Evolutionary conservation across 2,888 invertebrate species (phyloP), one percentile per base, ranked within the genome.

Genomic region (Camptogramma bilineatum): DNA sequence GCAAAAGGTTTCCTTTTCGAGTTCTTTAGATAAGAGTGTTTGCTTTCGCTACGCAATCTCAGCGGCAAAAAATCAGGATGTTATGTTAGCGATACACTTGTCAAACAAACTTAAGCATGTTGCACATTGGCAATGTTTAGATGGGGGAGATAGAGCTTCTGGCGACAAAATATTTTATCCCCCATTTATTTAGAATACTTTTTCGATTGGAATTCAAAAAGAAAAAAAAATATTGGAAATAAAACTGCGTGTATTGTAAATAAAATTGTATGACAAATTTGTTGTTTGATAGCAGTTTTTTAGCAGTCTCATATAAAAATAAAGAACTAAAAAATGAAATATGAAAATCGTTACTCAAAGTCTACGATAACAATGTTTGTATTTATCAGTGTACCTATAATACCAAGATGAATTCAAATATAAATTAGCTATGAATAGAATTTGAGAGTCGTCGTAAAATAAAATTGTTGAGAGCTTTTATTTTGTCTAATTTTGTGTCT

Each of bases 41-140:
- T 86, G 85, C 82, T 83, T 78, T 76, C 77, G 73, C 80, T 73
- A 85, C 83, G 81, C 84, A 85, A 87, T 86, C 85, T 84, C 72
- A 82, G 81, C 74, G 75, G 79, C 82, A 83, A 87, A 86, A 87
- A 87, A 87, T 87, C 85, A 87, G 89, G 87, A 90, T 88, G 87
- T 84, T 80, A 74, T 73, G 88, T 88, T 87, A 89, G 82, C 64
- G 69, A 58, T 68, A 66, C 66, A 71, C 73, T 81, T 83, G 81
- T 83, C 83, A 78, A 69, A 75, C 71, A 71, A 75, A 62, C 52
- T 55, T 21, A 66, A 51, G 46, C 55, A 52, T 53, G 58, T 54
- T 39, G 24, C 61, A 39, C n/a, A 47, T 24, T 46, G 39, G 48
- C 58, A 57, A 55, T 19, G 13, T 56, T 56, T 18, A 18, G 31